These are phyloP conservation scores for Salvator merianae DNA, from an alignment of 2,113 vertebrate species.

Conservation along the genomic window DNA sequence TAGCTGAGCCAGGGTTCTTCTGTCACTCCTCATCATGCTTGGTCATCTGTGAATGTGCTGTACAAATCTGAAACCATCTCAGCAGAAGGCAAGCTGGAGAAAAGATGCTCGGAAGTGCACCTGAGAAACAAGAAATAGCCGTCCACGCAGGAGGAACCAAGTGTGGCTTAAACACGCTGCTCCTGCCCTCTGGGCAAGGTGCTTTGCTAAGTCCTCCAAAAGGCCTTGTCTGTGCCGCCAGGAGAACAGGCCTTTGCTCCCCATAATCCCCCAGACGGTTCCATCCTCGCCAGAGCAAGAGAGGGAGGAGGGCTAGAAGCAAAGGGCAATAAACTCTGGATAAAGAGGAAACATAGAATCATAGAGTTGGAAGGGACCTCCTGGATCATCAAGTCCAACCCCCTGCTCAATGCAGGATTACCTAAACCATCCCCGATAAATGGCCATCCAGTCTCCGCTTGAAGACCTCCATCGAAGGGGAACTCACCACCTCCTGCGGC, in stretches of 20 bases:
- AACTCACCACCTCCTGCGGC: too few species aligned
- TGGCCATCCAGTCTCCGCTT: too few species aligned
- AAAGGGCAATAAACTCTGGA: neutral
- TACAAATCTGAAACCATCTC: neutral
- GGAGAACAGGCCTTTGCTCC: conserved; percentile 1
- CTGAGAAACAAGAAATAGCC: neutral
- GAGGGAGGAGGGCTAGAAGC: conserved; percentile 2
- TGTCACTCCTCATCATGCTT: too few species aligned
- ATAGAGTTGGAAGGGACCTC: too few species aligned
- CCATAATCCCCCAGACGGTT: neutral
- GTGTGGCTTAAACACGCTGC: neutral
- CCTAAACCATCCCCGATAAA: too few species aligned
- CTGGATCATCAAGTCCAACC: too few species aligned
- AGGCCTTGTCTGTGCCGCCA: neutral
- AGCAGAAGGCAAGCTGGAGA: neutral
- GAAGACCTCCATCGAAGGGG: too few species aligned
- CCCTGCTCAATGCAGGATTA: too few species aligned
- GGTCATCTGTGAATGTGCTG: too few species aligned
- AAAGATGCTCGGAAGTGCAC: neutral
- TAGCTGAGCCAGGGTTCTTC: neutral
- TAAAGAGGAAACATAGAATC: too few species aligned
- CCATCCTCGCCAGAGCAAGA: accelerated
- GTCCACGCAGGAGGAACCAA: neutral
- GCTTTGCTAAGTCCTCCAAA: neutral
- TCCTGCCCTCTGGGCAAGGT: neutral